Evolutionary conservation across 2,113 vertebrate genomes (phyloP).

Genomic region (Pseudolaguvia tuberculata): DNA sequence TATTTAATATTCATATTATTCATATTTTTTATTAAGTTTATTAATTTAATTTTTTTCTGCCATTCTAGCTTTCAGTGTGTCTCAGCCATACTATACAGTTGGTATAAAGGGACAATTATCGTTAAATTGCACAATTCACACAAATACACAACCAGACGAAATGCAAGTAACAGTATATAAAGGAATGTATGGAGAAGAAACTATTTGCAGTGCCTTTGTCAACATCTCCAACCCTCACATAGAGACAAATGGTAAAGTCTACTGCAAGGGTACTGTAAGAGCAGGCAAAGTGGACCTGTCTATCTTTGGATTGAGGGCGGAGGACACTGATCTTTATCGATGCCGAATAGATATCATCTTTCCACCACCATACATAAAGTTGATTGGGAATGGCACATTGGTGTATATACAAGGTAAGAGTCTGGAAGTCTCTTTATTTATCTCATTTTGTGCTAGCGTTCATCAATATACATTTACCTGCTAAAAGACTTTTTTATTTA

Average conservation of each 20-base stretch:
- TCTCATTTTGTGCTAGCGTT: neutral
- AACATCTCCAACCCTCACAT: conserved; percentile 33
- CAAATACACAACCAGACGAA: conserved; percentile 30
- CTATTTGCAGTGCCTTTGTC: conserved; percentile 50
- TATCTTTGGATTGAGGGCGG: conserved; percentile 51
- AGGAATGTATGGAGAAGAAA: conserved; percentile 45
- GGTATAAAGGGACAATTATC: conserved; percentile 45
- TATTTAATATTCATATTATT: too few relatives aligned
- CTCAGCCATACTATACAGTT: conserved; percentile 56
- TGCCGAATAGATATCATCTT: conserved; percentile 58
- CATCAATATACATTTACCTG: neutral
- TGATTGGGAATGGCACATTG: conserved; percentile 60
- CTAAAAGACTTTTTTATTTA: too few relatives aligned
- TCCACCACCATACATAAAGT: conserved; percentile 58
- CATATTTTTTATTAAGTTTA: neutral
- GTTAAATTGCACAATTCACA: conserved; percentile 47
- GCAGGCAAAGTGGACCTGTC: conserved; percentile 55
- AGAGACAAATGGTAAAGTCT: conserved; percentile 16
- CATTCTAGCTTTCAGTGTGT: conserved; percentile 53
- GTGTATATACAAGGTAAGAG: conserved; percentile 59
- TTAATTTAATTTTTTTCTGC: neutral
- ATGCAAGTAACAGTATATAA: conserved; percentile 54
- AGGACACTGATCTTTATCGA: conserved; percentile 64
- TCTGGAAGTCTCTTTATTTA: neutral
- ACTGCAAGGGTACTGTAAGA: conserved; percentile 47